Evolutionary conservation across 2,888 invertebrate species (phyloP), one percentile per base, ranked within the genome.

Genomic region (Calameuta pallipes): DNA sequence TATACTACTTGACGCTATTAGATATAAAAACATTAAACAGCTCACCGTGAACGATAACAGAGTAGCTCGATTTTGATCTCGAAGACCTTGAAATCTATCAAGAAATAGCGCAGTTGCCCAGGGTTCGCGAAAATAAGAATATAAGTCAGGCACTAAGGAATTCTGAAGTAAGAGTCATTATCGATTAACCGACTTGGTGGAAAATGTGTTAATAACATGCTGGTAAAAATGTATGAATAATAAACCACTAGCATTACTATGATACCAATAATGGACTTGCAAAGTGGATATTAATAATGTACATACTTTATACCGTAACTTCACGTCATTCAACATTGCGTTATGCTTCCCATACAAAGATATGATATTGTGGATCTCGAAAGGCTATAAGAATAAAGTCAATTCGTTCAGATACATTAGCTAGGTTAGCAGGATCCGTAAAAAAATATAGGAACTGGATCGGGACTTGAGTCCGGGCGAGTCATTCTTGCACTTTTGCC

Each of bases 341-440:
- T 96, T 96, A 88, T 97, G 96, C 83, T 95, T 94, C 0, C 96
- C 96, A 89, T 95, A 96, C 68, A 97, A 88, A 80, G 93, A 92
- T 0, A 93, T 90, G 30, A 96, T 85, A 80, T 95, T 94, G 68
- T 93, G 93, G 0, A 93, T 87, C 13, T 94, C 92, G 82, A 96
- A 94, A 1, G 92, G 88, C 94, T 94, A 81, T 74, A 90, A 82
- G 74, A 69, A 37, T n/a, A 13, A 69, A 36, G 76, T 41, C 15
- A 34, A 12, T 12, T 37, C 37, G 74, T 30, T 9, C 23, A 23
- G 23, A 23, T 56, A 23, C 23, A 56, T 56, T 56, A 56, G 15
- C 13, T 37, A 3, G 1, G 4, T 37, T 37, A 37, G 2, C 0
- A 56, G 1, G 15, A 15, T 41, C 15, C 6, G 6, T 15, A 6